Evolutionary conservation across 2,888 invertebrate genomes (phyloP).

Genomic region (Brachyopa scutellaris): DNA sequence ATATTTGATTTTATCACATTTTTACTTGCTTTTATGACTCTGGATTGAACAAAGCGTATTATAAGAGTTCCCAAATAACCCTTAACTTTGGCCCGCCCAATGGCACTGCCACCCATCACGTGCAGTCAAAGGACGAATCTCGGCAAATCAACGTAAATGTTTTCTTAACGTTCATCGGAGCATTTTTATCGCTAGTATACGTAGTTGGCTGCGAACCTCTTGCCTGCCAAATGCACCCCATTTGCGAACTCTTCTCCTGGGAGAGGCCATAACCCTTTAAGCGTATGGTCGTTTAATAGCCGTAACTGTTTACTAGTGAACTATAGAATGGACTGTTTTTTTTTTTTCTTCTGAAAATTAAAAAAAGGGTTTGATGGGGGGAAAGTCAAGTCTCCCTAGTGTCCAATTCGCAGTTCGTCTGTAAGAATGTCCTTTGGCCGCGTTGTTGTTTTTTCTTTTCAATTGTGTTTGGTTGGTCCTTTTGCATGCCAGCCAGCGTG

Average conservation of each 20-base stretch:
- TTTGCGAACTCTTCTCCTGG: conserved; percentile 16
- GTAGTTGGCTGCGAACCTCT: conserved; percentile 18
- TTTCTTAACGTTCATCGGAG: conserved; percentile 70
- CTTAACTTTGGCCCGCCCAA: conserved; percentile 42
- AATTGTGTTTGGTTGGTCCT: conserved; percentile 30
- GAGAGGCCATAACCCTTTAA: conserved; percentile 66
- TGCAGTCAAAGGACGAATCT: conserved; percentile 32
- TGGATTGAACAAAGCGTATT: conserved; percentile 53
- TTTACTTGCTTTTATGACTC: conserved; percentile 42
- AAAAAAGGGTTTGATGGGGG: conserved; percentile 20
- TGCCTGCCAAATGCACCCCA: conserved; percentile 25
- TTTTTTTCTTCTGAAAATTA: conserved; percentile 25
- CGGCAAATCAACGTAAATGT: conserved; percentile 68
- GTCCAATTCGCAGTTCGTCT: conserved; percentile 66
- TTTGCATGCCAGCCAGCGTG: conserved; percentile 66
- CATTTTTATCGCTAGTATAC: conserved; percentile 61
- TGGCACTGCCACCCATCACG: background rate
- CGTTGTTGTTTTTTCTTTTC: conserved; percentile 25
- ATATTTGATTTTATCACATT: conserved; percentile 68
- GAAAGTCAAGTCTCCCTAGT: conserved; percentile 59
- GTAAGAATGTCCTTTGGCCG: conserved; percentile 53
- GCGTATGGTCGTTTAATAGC: conserved; percentile 71
- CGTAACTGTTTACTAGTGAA: conserved; percentile 71
- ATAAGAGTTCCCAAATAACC: conserved; percentile 63
- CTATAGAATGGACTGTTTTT: conserved; percentile 66